These are phyloP conservation scores for Lepilemur ruficaudatus DNA, from an alignment of 2,797 vertebrate genomes.

Conservation along the genomic window DNA sequence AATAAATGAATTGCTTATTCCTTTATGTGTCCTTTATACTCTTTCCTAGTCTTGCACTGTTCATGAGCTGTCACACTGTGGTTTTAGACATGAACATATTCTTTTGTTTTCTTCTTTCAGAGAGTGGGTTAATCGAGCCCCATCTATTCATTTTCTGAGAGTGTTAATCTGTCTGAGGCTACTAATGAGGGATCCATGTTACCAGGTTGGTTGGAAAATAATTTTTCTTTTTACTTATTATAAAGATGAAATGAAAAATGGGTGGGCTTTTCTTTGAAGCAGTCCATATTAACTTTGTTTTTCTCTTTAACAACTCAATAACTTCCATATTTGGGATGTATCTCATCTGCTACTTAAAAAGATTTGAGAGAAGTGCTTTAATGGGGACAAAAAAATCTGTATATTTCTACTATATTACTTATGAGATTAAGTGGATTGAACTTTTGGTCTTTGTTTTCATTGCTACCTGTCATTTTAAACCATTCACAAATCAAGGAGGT, in stretches of 20 bases:
- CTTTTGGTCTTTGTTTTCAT: not conserved
- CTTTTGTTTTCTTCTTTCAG: conserved; percentile 81
- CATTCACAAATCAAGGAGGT: not conserved
- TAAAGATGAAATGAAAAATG: not conserved
- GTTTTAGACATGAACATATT: not conserved
- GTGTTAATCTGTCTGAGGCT: conserved; percentile 92
- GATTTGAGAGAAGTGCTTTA: not conserved
- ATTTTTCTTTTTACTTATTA: not conserved
- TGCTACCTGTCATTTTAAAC: not conserved
- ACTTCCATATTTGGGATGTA: not conserved
- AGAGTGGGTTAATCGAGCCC: conserved; percentile 89
- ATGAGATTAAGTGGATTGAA: not conserved
- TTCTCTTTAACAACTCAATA: not conserved
- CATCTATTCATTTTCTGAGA: conserved; percentile 87
- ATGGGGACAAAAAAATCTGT: not conserved
- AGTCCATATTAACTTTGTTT: not conserved
- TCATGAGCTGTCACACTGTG: not conserved
- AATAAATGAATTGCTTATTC: not conserved
- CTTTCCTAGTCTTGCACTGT: not conserved
- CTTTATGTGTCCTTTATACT: not conserved
- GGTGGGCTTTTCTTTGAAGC: not conserved
- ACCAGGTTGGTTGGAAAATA: conserved; percentile 87
- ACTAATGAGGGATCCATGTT: conserved; percentile 89
- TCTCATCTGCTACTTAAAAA: not conserved
- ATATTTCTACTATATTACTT: not conserved